phyloP scores from a whole-genome alignment of 2,797 vertebrate species.

The Tiaroga cobitis region DNA sequence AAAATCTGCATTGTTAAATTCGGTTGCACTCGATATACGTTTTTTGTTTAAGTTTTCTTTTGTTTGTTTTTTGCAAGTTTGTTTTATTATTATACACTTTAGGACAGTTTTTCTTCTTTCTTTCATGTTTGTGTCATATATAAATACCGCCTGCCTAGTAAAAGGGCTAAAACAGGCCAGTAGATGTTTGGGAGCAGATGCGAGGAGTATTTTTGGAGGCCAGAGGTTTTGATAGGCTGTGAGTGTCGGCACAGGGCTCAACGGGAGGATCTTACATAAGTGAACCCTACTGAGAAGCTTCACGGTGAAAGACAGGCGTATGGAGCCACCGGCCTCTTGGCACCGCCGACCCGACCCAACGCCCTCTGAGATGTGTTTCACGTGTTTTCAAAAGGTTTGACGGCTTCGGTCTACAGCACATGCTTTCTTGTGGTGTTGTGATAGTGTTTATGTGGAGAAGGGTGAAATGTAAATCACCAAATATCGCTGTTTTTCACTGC shows the following conservation, averaged over 20 bases:
- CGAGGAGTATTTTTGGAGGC: slow-evolving; percentile 23
- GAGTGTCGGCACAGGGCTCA: background rate
- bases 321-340: background rate
- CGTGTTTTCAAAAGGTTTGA: too few relatives aligned
- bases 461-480: too few relatives aligned
- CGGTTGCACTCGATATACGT: too few relatives aligned
- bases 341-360: background rate
- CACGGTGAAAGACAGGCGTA: background rate
- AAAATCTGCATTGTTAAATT: background rate
- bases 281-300: slow-evolving; percentile 6
- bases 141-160: background rate
- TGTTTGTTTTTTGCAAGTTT: background rate
- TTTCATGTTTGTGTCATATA: background rate
- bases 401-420: background rate
- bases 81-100: background rate
- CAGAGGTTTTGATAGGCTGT: slow-evolving; percentile 39
- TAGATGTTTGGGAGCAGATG: slow-evolving; percentile 21
- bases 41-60: background rate
- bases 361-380: too few relatives aligned
- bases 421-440: background rate
- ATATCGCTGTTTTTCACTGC: background rate
- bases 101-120: background rate
- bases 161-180: background rate
- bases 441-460: background rate
- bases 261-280: slow-evolving; percentile 22